phyloP scores from a whole-genome alignment of 2,888 invertebrate genomes.

The Apamea epomidion region DNA sequence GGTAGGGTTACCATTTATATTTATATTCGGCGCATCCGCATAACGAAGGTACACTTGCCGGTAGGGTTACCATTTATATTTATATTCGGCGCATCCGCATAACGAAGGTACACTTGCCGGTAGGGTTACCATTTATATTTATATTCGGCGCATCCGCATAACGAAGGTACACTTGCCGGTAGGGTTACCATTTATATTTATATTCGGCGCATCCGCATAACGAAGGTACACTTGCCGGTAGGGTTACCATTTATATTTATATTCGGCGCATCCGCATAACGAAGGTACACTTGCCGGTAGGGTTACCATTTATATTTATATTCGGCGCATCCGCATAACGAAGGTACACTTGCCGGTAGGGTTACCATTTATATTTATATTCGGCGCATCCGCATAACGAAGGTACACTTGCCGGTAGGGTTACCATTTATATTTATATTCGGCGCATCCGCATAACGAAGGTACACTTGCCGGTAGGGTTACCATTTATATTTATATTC shows the following conservation, averaged over 20 bases:
- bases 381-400: constrained; percentile 54
- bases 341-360: constrained; percentile 6
- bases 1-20: constrained; percentile 11
- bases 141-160: constrained; percentile 57
- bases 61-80: constrained; percentile 15
- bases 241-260: no score
- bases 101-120: constrained; percentile 6
- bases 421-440: no score
- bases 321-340: constrained; percentile 54
- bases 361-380: no score
- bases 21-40: constrained; percentile 58
- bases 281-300: constrained; percentile 5
- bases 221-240: constrained; percentile 9
- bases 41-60: constrained; percentile 17
- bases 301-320: no score
- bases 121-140: constrained; percentile 18
- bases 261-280: constrained; percentile 56
- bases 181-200: no score
- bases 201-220: constrained; percentile 56
- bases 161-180: constrained; percentile 7
- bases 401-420: constrained; percentile 7
- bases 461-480: constrained; percentile 5
- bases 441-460: constrained; percentile 53
- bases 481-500: no score
- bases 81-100: constrained; percentile 58